Base-by-base conservation (phyloP, 2,113 vertebrate species). In the Noturus placidus region DNA sequence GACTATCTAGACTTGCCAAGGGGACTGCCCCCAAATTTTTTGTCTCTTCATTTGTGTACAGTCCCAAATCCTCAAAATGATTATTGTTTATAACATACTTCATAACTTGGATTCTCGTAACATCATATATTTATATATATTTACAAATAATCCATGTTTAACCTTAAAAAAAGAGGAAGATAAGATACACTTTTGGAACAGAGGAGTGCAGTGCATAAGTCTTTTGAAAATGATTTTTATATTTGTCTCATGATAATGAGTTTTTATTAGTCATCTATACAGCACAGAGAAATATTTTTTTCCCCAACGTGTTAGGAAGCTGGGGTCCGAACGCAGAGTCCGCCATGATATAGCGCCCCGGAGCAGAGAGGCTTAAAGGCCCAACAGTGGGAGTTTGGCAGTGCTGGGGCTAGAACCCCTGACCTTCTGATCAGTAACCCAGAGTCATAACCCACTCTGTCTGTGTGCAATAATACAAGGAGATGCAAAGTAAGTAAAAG, bases 1-100 rank as follows among this genome's bases (percentile, higher is more conserved):
- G 50, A 89, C 38, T 85, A 67, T 57, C 67, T 67, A 85, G 46
- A 61, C 46, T 3, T 27, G 22, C 14, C 17, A 22, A 70, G 57
- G 88, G 88, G 78, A 83, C 27, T 87, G 83, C 88, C 88, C 77
- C 25, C 17, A 1, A 63, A 76, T 59, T 27, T 65, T 70, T 84
- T 78, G 52, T 30, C 14, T 38, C n/a, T 30, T 77, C 65, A 77
- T 13, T 63, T 61, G 46, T 30, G 1, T 25, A 4, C 56, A 63
- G 54, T 33, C 20, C 27, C 50, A 85, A 78, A 85, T 78, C 87
- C 70, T 30, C 52, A 63, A 69, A 70, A 14, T 27, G 25, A 10
- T 25, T 57, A 27, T 30, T 87, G 77, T 82, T 72, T 78, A 74
- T 20, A 63, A 42, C n/a, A 33, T 38, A 50, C 15, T 61, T 30